Base-by-base conservation (phyloP, 2,797 vertebrate species). In the Fundulus diaphanus region DNA sequence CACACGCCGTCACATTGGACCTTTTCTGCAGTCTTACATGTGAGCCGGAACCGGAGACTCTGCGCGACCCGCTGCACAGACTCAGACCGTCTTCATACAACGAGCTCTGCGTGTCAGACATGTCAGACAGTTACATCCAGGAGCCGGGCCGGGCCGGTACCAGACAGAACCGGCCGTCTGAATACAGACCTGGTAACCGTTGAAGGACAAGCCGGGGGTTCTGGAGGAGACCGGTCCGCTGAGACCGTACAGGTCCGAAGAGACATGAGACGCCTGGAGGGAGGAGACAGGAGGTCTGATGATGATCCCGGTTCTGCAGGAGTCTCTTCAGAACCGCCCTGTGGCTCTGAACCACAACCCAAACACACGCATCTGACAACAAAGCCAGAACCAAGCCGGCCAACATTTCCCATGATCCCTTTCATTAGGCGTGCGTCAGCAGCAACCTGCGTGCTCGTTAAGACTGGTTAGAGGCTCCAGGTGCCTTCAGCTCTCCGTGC, bases 101-200 rank as follows among this genome's bases (percentile, higher is more conserved):
- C 72, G 90, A 89, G 81, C 77, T 90, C 94, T 95, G 79, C 18
- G 77, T 48, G 49, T 35, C 29, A 2, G 46, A 40, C 61, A 73
- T 35, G 74, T 61, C 37, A 80, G 44, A 63, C 29, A 52, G 20
- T 44, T 44, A n/a, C 40, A 27, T 27, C 16, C n/a, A 59, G 29
- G 4, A 31, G 56, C 54, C 31, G n/a, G 16, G 56, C 56, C 27
- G 29, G 3, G 29, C 16, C n/a, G n/a, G n/a, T n/a, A n/a, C n/a
- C n/a, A n/a, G n/a, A n/a, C n/a, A n/a, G n/a, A n/a, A n/a, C n/a
- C n/a, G n/a, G n/a, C 1, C 7, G 27, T 71, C 49, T 54, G 70
- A 42, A 70, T 90, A 97, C 96, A 93, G 93, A 97, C 96, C 96
- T 95, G 93, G 71, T 91, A 95, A 94, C 96, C 96, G 90, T 95